These are phyloP conservation scores for Prionailurus bengalensis DNA, from an alignment of 2,113 vertebrate species.

Conservation along the genomic window DNA sequence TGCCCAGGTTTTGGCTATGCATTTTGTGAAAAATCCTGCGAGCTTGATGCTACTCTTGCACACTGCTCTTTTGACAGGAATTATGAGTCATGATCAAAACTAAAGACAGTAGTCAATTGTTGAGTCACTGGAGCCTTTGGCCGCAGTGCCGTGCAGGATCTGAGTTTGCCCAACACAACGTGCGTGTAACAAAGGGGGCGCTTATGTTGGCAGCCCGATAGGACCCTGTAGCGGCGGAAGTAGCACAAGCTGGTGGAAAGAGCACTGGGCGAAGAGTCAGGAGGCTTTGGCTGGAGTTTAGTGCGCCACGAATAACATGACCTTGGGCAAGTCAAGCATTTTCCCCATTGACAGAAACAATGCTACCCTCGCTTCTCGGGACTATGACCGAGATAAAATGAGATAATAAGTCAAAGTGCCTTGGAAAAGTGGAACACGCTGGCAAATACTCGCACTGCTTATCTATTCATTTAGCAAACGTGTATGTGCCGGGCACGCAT, in stretches of 20 bases:
- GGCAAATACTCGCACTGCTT: background rate
- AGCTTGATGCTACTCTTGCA: background rate
- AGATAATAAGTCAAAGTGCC: conserved; percentile 16
- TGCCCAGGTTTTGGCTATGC: background rate
- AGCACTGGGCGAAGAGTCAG: conserved; percentile 60
- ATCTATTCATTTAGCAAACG: background rate
- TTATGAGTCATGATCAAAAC: conserved; percentile 64
- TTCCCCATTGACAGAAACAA: conserved; percentile 15
- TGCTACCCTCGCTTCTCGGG: conserved; percentile 27
- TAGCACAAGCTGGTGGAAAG: conserved; percentile 12
- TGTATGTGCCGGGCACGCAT: background rate
- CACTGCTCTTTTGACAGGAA: conserved; percentile 56
- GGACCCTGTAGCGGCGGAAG: background rate
- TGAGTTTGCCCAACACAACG: conserved; percentile 42
- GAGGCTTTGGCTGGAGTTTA: conserved; percentile 48
- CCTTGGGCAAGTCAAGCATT: conserved; percentile 25
- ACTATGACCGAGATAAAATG: conserved; percentile 15
- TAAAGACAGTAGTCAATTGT: conserved; percentile 70
- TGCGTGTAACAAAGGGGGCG: conserved; percentile 3
- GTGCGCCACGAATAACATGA: conserved; percentile 55
- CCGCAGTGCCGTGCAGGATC: background rate
- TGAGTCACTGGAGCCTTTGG: conserved; percentile 42
- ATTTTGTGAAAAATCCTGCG: background rate
- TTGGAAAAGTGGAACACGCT: conserved; percentile 18
- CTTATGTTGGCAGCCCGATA: conserved; percentile 66